Base-by-base conservation (phyloP, 2,797 vertebrate genomes). In the Lagothrix lagotricha region DNA sequence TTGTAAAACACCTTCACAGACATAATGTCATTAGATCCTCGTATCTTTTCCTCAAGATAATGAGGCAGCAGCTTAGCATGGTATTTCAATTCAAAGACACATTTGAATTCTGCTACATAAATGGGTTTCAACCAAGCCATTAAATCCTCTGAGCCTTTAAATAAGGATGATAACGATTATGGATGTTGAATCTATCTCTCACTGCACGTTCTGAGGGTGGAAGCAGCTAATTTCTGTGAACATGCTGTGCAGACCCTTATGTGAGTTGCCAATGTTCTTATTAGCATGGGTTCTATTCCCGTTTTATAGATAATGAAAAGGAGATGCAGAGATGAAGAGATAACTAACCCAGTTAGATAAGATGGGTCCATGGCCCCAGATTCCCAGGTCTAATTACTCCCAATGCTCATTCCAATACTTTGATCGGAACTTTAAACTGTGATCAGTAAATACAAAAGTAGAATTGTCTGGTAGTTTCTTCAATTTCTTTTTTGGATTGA, bases 1-100 rank as follows among this genome's bases (percentile, higher is more conserved):
- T 89, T 83, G 75, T 44, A 97, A 96, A 97, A 48, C n/a, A 91
- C 13, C 64, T 90, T 95, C n/a, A 33, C 26, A 22, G 61, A n/a
- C 20, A 64, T 64, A 81, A 72, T 48, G 26, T 57, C 19, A 64
- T 46, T 76, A 88, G 20, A 81, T 46, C 9, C n/a, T 87, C 3
- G 33, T 50, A 61, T 70, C 13, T 75, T 81, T 58, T 14, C 12
- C 20, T 72, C 28, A 46, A 86, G 26, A 83, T 61, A 33, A 91
- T 41, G 30, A 85, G 70, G 36, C 67, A 19, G 9, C 24, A 84
- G 30, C 28, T 81, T 48, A 12, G 28, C 67, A 4, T 52, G 11
- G 1, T 44, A 77, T 61, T 97, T 73, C 22, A 8, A 73, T 58
- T 94, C 73, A 92, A 80, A 97, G 70, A 82, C 10, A 67, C 24